Base-by-base conservation (phyloP, 1,140 invertebrate genomes). In the Brachionus rotundiformis region DNA sequence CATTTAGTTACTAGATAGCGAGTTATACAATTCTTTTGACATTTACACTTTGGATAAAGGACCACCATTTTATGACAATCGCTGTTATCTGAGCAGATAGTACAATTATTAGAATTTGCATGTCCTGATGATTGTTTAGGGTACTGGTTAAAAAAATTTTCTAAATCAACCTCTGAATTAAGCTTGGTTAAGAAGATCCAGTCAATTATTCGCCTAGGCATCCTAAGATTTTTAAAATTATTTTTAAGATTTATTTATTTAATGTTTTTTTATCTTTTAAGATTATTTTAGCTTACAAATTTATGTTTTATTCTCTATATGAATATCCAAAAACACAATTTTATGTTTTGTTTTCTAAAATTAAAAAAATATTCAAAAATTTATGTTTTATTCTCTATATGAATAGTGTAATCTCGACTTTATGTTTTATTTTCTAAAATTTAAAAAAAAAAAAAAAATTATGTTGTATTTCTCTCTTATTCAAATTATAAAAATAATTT, bases 11-110 rank as follows among this genome's bases (percentile, higher is more conserved):
- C 27, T 68, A 33, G n/a, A 68, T 33, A 68, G 31, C 31, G 63
- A 68, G 27, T 68, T 33, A 33, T 68, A 19, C 63, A 68, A 68
- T 68, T 36, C 27, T 68, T 68, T 33, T 31, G 27, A 36, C n/a
- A 68, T 68, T 68, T 31, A 68, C 63, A 68, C 31, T 68, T 68
- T 33, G 27, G n/a, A 68, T 68, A 68, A 39, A 65, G 61, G 19
- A 63, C 27, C 27, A 27, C 31, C 27, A 68, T 68, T 68, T 68
- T 68, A 68, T 68, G 63, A 33, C 63, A 31, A 31, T 68, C 63
- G 31, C n/a, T 31, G 63, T 68, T 68, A 33, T 68, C 63, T 33
- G 27, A 68, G 63, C 63, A 68, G 27, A 68, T 31, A 68, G 27
- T 68, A 33, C 63, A 68, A 68, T 68, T 68, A n/a, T 68, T 68